Evolutionary conservation across 92 coral and sea anemone genomes (phyloP).

Genomic region (Epizoanthus scotinus): DNA sequence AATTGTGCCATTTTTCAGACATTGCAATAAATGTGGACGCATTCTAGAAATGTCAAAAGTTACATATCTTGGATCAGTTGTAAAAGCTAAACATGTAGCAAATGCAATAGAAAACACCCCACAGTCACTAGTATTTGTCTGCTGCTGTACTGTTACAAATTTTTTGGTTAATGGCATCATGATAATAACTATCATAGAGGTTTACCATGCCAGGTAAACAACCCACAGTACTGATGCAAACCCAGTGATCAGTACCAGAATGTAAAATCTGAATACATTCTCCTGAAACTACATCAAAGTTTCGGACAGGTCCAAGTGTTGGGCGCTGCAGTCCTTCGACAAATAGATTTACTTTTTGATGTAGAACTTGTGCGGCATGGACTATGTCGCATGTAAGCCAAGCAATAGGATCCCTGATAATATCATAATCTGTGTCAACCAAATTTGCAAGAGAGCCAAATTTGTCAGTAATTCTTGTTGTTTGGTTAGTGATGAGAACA

Average conservation of each 20-base stretch:
- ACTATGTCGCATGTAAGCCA: constrained; percentile 54
- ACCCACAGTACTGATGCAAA: constrained; percentile 56
- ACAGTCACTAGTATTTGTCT: constrained; percentile 65
- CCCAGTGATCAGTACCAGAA: constrained; percentile 57
- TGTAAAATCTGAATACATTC: constrained; percentile 67
- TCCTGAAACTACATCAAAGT: constrained; percentile 52
- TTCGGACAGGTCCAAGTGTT: constrained; percentile 51
- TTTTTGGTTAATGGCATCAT: constrained; percentile 57
- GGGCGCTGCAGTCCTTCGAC: constrained; percentile 63
- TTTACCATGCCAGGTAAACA: constrained; percentile 63
- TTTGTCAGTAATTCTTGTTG: constrained; percentile 32
- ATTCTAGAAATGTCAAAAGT: constrained; percentile 55
- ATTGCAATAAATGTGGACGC: constrained; percentile 66
- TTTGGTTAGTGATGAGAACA: too few relatives aligned
- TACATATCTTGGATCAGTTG: constrained; percentile 40
- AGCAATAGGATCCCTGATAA: constrained; percentile 41
- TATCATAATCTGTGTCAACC: constrained; percentile 36
- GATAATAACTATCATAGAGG: constrained; percentile 63
- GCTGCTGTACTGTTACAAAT: constrained; percentile 68
- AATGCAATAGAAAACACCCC: constrained; percentile 72
- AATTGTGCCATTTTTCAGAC: constrained; percentile 50
- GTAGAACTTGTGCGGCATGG: constrained; percentile 56
- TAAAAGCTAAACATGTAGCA: constrained; percentile 57
- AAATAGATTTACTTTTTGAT: constrained; percentile 50
- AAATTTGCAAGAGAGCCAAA: constrained; percentile 37